phyloP scores from a whole-genome alignment of 2,888 invertebrate species.

The Macropis europaea region DNA sequence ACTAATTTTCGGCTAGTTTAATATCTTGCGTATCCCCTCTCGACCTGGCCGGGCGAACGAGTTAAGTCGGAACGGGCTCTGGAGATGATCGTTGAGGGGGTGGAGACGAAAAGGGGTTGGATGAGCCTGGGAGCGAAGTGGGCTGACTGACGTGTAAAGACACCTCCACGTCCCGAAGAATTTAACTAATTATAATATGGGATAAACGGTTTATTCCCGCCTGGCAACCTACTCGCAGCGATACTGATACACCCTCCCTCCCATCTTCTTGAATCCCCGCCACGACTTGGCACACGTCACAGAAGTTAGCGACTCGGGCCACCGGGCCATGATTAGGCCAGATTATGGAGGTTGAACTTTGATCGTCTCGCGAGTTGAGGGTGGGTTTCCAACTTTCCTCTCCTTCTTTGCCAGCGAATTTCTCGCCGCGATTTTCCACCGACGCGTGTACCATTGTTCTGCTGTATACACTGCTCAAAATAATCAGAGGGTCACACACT shows the following conservation, averaged over 20 bases:
- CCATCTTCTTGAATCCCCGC: constrained; percentile 60
- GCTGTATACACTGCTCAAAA: no score
- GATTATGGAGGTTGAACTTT: constrained; percentile 70
- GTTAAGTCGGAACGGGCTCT: constrained; percentile 75
- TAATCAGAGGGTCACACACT: no score
- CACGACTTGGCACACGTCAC: constrained; percentile 75
- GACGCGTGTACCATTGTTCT: no score
- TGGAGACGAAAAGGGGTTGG: constrained; percentile 58
- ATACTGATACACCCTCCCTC: constrained; percentile 71
- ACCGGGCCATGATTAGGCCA: constrained; percentile 69
- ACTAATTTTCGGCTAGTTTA: constrained; percentile 79
- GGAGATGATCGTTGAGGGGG: constrained; percentile 47
- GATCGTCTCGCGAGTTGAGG: constrained; percentile 59
- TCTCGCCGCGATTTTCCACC: constrained; percentile 4
- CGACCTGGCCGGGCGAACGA: constrained; percentile 72
- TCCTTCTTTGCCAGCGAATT: constrained; percentile 19
- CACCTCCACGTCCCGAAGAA: constrained; percentile 79
- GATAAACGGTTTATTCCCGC: constrained; percentile 79
- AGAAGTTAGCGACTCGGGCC: constrained; percentile 73
- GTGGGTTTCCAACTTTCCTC: constrained; percentile 34
- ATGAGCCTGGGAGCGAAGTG: constrained; percentile 78
- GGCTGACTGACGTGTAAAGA: constrained; percentile 79
- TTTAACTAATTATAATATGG: constrained; percentile 80
- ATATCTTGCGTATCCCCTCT: constrained; percentile 73
- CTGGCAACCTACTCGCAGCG: constrained; percentile 74